Evolutionary conservation across 2,888 invertebrate species (phyloP), one percentile per base, ranked within the genome.

Genomic region (Nomada lathburiana): DNA sequence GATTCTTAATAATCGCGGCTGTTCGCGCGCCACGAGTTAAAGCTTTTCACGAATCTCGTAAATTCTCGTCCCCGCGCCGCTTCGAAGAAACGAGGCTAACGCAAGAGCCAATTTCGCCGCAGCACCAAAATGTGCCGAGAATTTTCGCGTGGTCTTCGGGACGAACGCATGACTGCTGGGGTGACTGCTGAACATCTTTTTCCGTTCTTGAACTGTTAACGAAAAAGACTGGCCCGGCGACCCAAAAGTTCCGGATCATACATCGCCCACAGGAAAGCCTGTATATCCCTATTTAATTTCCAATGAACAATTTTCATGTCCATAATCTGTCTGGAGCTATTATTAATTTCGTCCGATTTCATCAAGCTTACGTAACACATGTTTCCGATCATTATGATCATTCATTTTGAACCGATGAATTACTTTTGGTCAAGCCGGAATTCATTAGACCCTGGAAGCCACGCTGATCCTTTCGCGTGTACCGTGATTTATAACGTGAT

Each of bases 401-500:
- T 62, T 65, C 76, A 80, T 71, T 47, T 62, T 23, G 55, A 71
- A 55, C 53, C 52, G 26, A 50, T 44, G 52, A 53, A 53, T 73
- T 65, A 52, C 62, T 47, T 63, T 55, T 65, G 47, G 26, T 2
- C 53, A 53, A 67, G 57, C 29, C 47, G 60, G 52, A 72, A 77
- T 80, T 80, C 72, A 65, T 78, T 81, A 73, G 68, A 57, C 10
- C 50, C 10, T 18, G 47, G 26, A 62, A 16, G 57, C 55, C n/a
- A n/a, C 59, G 42, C 20, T 52, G 76, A 76, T 69, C 63, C 63
- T 55, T 57, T 16, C 44, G 23, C 47, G 2, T 18, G 57, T 13
- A 23, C 5, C 20, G 59, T 72, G 62, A 80, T 80, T 80, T 68
- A 77, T 77, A 71, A 63, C 52, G 55, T 16, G 77, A 77, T 72